Conservation (phyloP, 2,113 vertebrate genomes). For the Channa argus region DNA sequence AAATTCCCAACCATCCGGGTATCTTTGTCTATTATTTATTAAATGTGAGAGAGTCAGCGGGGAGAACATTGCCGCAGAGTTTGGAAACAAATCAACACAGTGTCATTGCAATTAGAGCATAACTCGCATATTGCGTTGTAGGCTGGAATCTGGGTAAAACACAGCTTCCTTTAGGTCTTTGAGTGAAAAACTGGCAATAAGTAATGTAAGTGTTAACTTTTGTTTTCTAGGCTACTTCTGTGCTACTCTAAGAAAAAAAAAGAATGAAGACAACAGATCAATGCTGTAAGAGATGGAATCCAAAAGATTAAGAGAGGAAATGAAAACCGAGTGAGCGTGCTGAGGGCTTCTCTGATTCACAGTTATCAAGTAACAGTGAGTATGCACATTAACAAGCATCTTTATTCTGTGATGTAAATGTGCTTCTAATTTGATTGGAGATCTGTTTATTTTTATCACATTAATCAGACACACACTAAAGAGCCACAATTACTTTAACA, state of each 20-base stretch:
- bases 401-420: not conserved
- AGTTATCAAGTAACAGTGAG: not conserved
- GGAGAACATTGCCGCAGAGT: conserved; percentile 4
- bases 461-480: too few relatives aligned
- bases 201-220: not conserved
- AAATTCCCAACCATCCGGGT: conserved; percentile 11
- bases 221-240: not conserved
- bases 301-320: not conserved
- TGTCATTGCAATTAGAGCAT: conserved; percentile 14
- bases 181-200: too few relatives aligned
- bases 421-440: too few relatives aligned
- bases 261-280: not conserved
- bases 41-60: conserved; percentile 22
- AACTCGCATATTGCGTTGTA: not conserved
- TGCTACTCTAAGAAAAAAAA: not conserved
- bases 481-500: not conserved
- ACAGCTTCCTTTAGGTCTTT: too few relatives aligned
- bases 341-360: not conserved
- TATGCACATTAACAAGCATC: not conserved
- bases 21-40: conserved; percentile 29
- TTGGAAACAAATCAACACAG: conserved; percentile 20
- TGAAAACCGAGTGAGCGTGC: not conserved
- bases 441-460: too few relatives aligned
- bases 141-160: not conserved
- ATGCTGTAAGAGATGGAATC: not conserved